Conservation (phyloP, 1,140 invertebrate species). For the Drosophila malerkotliana region DNA sequence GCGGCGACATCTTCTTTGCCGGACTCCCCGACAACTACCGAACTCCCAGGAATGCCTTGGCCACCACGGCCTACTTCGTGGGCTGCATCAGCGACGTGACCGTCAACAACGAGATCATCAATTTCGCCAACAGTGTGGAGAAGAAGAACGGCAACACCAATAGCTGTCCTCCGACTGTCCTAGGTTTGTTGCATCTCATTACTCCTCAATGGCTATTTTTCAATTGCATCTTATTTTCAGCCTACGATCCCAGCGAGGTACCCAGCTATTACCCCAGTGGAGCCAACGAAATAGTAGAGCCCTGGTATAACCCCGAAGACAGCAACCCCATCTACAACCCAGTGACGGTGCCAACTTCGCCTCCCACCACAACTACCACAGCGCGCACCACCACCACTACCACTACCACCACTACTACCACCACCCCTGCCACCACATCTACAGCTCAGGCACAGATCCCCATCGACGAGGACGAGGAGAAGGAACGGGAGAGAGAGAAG, state of each 20-base stretch:
- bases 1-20: slow-evolving; percentile 92
- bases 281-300: slow-evolving; percentile 51
- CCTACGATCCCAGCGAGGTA: slow-evolving; percentile 61
- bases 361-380: slow-evolving; percentile 39
- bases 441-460: slow-evolving; percentile 30
- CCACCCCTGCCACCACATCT: slow-evolving; percentile 49
- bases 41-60: slow-evolving; percentile 71
- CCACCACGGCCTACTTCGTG: slow-evolving; percentile 86
- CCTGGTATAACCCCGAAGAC: slow-evolving; percentile 10
- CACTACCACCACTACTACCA: slow-evolving; percentile 12
- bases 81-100: slow-evolving; percentile 96
- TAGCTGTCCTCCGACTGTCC: slow-evolving; percentile 85
- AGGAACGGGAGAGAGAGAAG: slow-evolving; percentile 4
- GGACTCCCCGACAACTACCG: slow-evolving; percentile 89
- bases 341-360: slow-evolving; percentile 9
- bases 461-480: slow-evolving; percentile 25
- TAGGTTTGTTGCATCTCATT: slow-evolving; percentile 54
- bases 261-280: slow-evolving; percentile 68
- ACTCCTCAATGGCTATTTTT: background rate
- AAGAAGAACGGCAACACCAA: slow-evolving; percentile 88
- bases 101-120: slow-evolving; percentile 92
- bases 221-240: slow-evolving; percentile 10
- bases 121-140: slow-evolving; percentile 91
- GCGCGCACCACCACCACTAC: slow-evolving; percentile 24
- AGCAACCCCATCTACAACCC: slow-evolving; percentile 29